A percentile compares a stretch with the other conserved stretches of the same genome.
Conservation (phyloP, 2,797 vertebrate species). For the Notoglanidium macrostoma region DNA sequence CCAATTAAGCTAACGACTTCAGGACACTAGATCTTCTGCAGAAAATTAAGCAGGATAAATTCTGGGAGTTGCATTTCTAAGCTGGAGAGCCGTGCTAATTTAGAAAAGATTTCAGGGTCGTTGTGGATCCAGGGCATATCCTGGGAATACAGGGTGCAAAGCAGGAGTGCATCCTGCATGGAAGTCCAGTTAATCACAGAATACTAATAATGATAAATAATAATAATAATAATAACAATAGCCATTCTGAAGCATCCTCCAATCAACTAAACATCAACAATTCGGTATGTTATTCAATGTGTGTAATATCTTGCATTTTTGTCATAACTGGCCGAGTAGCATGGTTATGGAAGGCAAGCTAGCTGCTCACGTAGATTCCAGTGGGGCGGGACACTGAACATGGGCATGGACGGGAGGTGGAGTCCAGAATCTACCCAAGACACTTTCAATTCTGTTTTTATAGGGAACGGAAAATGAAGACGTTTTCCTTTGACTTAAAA, state of each 20-base stretch:
- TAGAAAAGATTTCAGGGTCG: not conserved
- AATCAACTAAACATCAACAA: not conserved
- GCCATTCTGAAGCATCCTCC: not conserved
- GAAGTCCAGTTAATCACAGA: not conserved
- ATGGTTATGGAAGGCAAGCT: not conserved
- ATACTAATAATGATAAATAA: not conserved
- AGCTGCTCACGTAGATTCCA: not conserved
- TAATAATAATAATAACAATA: not conserved
- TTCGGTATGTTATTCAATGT: not conserved
- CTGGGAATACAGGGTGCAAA: not conserved
- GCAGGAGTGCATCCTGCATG: not conserved
- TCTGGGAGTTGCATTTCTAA: not conserved
- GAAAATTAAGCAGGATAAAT: not conserved
- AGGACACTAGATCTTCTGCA: not conserved
- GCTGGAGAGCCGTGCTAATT: not conserved
- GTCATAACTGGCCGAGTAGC: not conserved
- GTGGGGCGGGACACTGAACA: not conserved
- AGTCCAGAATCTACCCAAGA: not conserved
- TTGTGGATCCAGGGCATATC: not conserved
- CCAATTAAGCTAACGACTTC: not conserved
- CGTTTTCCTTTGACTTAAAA: not conserved
- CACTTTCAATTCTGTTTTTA: not conserved
- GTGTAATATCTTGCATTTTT: not conserved
- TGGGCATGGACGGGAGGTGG: not conserved
- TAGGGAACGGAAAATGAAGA: not conserved